Evolutionary conservation across 2,113 vertebrate species (phyloP).

Genomic region (Salvelinus sp.): DNA sequence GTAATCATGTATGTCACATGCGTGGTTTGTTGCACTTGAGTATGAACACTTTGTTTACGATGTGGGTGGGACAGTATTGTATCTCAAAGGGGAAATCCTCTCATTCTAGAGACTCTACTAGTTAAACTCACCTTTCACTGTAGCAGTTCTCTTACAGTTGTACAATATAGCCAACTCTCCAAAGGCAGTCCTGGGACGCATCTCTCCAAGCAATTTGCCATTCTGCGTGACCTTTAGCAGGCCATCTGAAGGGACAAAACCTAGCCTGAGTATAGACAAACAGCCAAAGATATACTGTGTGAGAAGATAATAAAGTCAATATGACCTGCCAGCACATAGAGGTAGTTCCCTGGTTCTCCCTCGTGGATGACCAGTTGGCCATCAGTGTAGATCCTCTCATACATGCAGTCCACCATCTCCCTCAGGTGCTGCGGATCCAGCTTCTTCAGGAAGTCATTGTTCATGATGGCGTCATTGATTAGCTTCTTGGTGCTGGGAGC

Average conservation of each 20-base stretch:
- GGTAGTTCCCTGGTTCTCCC: slow-evolving; percentile 77
- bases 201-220: slow-evolving; percentile 74
- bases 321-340: slow-evolving; percentile 79
- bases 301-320: neutral
- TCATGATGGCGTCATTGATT: slow-evolving; percentile 75
- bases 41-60: too few relatives aligned
- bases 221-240: slow-evolving; percentile 78
- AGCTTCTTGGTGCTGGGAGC: slow-evolving; percentile 69
- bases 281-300: too few relatives aligned
- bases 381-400: slow-evolving; percentile 65
- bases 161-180: slow-evolving; percentile 81
- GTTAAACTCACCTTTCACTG: slow-evolving; percentile 72
- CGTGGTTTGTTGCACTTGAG: neutral
- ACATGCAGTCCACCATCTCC: slow-evolving; percentile 80
- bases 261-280: too few relatives aligned
- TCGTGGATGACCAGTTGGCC: slow-evolving; percentile 77
- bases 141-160: slow-evolving; percentile 82
- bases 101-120: neutral
- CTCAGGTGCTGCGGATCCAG: slow-evolving; percentile 74
- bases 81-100: neutral
- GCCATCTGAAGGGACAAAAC: slow-evolving; percentile 60
- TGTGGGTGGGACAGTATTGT: neutral
- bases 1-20: neutral
- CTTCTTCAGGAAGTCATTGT: slow-evolving; percentile 79
- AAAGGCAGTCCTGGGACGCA: slow-evolving; percentile 78